These are phyloP conservation scores for Zosterops hypoxanthus DNA, from an alignment of 2,113 vertebrate species.

Conservation along the genomic window DNA sequence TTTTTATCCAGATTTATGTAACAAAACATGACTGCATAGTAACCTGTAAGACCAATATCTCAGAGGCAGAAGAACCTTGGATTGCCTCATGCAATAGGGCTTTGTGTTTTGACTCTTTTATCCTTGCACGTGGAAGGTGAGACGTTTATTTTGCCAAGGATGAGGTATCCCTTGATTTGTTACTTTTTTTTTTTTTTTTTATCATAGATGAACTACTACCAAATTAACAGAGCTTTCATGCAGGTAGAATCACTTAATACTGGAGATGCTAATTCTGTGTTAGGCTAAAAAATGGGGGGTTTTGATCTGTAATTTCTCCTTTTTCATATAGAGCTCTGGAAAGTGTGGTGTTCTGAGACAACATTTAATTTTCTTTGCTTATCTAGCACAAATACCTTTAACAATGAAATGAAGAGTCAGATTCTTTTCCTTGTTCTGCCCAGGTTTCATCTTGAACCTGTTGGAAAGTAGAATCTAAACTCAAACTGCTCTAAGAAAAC, in stretches of 20 bases:
- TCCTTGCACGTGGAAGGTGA: neutral
- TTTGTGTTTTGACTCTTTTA: neutral
- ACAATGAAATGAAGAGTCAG: neutral
- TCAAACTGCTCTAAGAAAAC: neutral
- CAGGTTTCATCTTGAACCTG: neutral
- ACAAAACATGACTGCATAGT: neutral
- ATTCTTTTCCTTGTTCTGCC: neutral
- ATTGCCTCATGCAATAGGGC: neutral
- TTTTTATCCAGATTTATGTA: neutral
- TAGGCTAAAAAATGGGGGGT: fast-evolving
- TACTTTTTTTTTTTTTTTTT: neutral
- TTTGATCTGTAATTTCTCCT: neutral
- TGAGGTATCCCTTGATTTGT: neutral
- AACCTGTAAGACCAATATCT: neutral
- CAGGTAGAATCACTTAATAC: neutral
- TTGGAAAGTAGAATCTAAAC: neutral
- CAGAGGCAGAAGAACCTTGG: neutral
- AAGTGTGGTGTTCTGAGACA: neutral
- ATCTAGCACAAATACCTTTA: neutral
- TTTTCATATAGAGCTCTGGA: neutral
- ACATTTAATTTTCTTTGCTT: neutral
- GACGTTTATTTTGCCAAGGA: neutral
- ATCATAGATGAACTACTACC: neutral
- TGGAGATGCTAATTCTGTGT: neutral
- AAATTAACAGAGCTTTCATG: neutral